Conservation (phyloP, 2,888 invertebrate genomes). For the Leptopilina syphax region DNA sequence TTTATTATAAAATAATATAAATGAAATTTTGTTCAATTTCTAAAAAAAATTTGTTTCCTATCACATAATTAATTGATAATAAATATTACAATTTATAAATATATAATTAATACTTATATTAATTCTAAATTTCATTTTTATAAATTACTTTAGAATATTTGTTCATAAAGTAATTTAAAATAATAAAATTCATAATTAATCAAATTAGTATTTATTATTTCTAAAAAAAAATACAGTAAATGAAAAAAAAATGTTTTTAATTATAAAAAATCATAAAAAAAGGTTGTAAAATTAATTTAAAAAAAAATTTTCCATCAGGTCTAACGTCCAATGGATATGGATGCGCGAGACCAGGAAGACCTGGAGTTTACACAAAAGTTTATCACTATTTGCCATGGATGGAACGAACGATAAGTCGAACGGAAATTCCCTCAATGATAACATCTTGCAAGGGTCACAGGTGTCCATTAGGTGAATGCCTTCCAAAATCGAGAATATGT, state of each 20-base stretch:
- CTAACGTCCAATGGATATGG: constrained; percentile 90
- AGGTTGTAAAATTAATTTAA: background rate
- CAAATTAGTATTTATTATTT: no score
- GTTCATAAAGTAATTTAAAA: no score
- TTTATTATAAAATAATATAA: no score
- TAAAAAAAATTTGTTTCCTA: no score
- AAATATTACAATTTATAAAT: no score
- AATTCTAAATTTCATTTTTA: no score
- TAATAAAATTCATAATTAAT: no score
- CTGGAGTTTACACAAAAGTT: constrained; percentile 90
- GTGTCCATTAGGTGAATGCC: constrained; percentile 87
- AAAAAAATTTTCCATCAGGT: constrained; percentile 74
- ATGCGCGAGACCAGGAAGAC: constrained; percentile 87
- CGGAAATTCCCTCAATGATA: constrained; percentile 61
- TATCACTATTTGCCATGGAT: constrained; percentile 85
- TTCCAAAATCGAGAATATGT: constrained; percentile 84
- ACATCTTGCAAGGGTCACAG: constrained; percentile 82
- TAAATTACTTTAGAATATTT: no score
- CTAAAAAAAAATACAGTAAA: no score
- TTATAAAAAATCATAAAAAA: background rate
- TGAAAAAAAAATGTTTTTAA: background rate
- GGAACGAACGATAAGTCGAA: constrained; percentile 78
- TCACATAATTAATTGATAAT: no score
- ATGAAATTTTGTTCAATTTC: no score
- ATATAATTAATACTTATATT: no score